phyloP scores from a whole-genome alignment of 2,797 vertebrate species.

The Rallus crepitans region DNA sequence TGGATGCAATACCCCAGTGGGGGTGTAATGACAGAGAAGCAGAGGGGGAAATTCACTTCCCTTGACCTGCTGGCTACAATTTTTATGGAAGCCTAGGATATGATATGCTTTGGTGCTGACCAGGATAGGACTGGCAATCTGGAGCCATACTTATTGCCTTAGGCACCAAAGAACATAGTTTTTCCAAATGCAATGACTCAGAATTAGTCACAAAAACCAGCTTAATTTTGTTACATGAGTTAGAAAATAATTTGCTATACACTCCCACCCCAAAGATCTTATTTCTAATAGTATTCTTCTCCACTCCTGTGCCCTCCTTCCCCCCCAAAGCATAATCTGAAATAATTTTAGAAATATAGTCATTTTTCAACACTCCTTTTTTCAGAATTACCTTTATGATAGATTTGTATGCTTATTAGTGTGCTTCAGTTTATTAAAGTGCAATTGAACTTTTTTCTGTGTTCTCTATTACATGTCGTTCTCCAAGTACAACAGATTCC shows the following conservation, averaged over 20 bases:
- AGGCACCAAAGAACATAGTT: neutral
- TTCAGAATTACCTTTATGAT: neutral
- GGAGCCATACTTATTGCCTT: neutral
- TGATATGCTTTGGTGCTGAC: neutral
- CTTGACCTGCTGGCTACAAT: neutral
- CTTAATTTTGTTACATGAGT: neutral
- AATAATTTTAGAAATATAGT: neutral
- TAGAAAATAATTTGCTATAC: neutral
- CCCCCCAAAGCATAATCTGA: neutral
- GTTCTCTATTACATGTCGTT: neutral
- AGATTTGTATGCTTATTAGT: neutral
- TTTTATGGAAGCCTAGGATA: neutral
- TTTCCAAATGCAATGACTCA: neutral
- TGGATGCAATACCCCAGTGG: neutral
- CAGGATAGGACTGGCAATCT: neutral
- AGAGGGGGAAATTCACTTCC: neutral
- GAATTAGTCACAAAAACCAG: neutral
- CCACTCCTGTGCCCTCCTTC: too few species aligned
- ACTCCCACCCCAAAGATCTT: neutral
- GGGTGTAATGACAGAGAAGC: accelerated
- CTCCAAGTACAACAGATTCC: neutral
- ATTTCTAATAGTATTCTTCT: neutral
- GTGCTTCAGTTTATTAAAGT: neutral
- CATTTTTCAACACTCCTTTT: neutral
- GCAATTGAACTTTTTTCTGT: neutral